Conservation (phyloP, 2,113 vertebrate genomes). For the Naja naja region DNA sequence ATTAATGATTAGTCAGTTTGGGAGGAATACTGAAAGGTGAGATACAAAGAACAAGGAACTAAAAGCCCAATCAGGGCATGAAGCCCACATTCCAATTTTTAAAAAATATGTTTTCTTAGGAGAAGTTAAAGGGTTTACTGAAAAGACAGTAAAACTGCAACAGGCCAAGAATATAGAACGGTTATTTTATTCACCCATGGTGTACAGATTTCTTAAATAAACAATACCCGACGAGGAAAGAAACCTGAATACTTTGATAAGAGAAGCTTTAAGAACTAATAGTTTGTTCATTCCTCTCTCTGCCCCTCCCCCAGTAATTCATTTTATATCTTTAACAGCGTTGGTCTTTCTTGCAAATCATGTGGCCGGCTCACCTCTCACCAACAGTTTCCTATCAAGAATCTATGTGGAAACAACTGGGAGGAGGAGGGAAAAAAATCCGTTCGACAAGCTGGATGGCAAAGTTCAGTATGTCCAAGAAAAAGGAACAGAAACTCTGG, state of each 20-base stretch:
- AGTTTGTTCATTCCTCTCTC: rapidly evolving
- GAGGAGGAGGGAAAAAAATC: slow-evolving; percentile 3
- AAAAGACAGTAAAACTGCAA: not conserved
- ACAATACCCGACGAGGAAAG: not conserved
- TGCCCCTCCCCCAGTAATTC: rapidly evolving
- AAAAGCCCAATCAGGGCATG: not conserved
- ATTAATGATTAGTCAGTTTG: not conserved
- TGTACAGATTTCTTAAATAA: not conserved
- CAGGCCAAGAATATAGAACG: not conserved
- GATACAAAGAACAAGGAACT: not conserved
- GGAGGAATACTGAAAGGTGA: not conserved
- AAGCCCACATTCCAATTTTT: not conserved
- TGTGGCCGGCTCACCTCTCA: not conserved
- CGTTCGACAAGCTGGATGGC: slow-evolving; percentile 63
- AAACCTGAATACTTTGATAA: not conserved
- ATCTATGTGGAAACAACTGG: slow-evolving; percentile 27
- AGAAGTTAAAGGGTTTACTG: not conserved
- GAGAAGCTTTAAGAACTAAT: not conserved
- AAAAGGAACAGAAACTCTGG: slow-evolving; percentile 78
- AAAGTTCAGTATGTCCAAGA: slow-evolving; percentile 63
- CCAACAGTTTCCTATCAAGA: slow-evolving; percentile 8
- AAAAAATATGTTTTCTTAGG: not conserved
- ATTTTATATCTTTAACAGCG: not conserved
- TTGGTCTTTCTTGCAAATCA: not conserved
- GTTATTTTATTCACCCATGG: not conserved